phyloP scores from a whole-genome alignment of 1,140 invertebrate species.

The Psilanteris sp. region DNA sequence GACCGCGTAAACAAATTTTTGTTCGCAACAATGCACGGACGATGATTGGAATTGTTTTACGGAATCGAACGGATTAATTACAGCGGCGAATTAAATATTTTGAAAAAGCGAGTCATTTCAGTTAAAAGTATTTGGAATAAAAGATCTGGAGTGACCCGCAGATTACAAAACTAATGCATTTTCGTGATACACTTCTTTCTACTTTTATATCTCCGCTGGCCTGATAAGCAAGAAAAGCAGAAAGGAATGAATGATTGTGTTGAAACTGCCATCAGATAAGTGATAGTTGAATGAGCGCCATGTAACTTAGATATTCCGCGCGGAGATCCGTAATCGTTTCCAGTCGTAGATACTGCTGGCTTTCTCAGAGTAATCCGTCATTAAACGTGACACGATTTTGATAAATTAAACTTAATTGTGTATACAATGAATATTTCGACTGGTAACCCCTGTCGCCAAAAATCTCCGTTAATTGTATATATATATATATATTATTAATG shows the following conservation, averaged over 20 bases:
- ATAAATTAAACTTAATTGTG: slow-evolving; percentile 22
- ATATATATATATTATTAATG: too few relatives aligned
- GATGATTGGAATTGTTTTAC: too few relatives aligned
- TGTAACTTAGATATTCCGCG: slow-evolving; percentile 19
- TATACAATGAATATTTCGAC: too few relatives aligned
- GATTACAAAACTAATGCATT: slow-evolving; percentile 42
- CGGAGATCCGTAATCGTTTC: slow-evolving; percentile 10
- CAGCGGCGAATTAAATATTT: not conserved
- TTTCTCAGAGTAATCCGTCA: slow-evolving; percentile 19
- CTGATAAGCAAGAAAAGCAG: slow-evolving; percentile 29
- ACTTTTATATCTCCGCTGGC: slow-evolving; percentile 17
- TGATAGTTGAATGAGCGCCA: slow-evolving; percentile 21
- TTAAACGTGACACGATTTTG: slow-evolving; percentile 7
- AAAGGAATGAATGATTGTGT: slow-evolving; percentile 42
- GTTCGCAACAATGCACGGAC: too few relatives aligned
- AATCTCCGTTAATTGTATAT: too few relatives aligned
- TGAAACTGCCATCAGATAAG: slow-evolving; percentile 39
- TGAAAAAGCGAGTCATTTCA: not conserved
- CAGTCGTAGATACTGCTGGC: not conserved
- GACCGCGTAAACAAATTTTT: too few relatives aligned
- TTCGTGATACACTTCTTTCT: slow-evolving; percentile 29
- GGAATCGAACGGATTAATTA: not conserved
- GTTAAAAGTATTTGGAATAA: not conserved
- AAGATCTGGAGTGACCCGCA: not conserved
- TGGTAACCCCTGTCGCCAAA: too few relatives aligned